A percentile compares a stretch with the other conserved stretches of the same genome.
Evolutionary conservation across 2,797 vertebrate genomes (phyloP).

Genomic region (Hippocampus kuda): DNA sequence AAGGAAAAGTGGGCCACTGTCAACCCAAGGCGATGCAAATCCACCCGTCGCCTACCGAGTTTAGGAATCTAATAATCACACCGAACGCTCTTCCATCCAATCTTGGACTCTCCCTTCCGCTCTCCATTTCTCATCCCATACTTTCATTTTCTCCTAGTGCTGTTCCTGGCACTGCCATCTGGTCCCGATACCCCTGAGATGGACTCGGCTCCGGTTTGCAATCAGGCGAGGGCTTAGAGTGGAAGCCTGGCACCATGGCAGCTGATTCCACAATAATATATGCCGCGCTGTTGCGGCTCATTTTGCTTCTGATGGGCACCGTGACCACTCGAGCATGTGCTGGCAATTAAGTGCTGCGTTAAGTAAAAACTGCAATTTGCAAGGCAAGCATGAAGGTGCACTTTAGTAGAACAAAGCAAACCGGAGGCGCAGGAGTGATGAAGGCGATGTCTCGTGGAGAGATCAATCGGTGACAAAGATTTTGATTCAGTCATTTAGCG

Average conservation of each 20-base stretch:
- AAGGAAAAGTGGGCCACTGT: slow-evolving; percentile 61
- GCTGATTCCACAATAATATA: slow-evolving; percentile 56
- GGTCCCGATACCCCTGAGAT: slow-evolving; percentile 53
- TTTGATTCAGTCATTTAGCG: slow-evolving; percentile 18
- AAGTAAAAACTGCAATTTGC: slow-evolving; percentile 63
- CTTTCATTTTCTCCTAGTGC: slow-evolving; percentile 21
- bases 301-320: slow-evolving; percentile 51
- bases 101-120: slow-evolving; percentile 36
- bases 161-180: slow-evolving; percentile 52
- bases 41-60: slow-evolving; percentile 51
- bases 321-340: slow-evolving; percentile 60
- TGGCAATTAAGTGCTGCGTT: slow-evolving; percentile 58
- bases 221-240: slow-evolving; percentile 35
- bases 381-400: slow-evolving; percentile 50
- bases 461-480: slow-evolving; percentile 19
- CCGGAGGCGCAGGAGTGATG: slow-evolving; percentile 15
- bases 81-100: slow-evolving; percentile 42
- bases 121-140: slow-evolving; percentile 21
- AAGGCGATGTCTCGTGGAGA: slow-evolving; percentile 10
- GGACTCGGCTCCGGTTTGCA: slow-evolving; percentile 41
- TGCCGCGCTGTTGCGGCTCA: slow-evolving; percentile 41
- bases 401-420: slow-evolving; percentile 42
- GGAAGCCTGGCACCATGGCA: slow-evolving; percentile 40
- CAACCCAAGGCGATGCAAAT: slow-evolving; percentile 68
- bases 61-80: slow-evolving; percentile 63